Conservation (phyloP, 2,888 invertebrate species). For the Cataglyphis albicans region DNA sequence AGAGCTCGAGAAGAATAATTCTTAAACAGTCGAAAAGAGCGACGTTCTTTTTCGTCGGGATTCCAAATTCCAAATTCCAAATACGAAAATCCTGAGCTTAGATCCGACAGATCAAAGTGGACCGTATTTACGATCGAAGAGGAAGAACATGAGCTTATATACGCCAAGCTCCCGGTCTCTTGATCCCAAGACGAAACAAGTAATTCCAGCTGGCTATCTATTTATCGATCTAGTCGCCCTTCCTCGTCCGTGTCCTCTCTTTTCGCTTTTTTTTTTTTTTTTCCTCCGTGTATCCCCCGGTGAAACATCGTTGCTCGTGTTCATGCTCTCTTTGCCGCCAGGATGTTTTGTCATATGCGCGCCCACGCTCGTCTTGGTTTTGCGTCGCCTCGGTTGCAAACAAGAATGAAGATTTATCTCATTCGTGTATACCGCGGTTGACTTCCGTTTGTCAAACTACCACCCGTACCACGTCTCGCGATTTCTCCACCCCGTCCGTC, state of each 20-base stretch:
- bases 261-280: slow-evolving; percentile 42
- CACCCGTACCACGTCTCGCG: not conserved
- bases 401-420: slow-evolving; percentile 53
- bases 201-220: slow-evolving; percentile 50
- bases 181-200: slow-evolving; percentile 53
- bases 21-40: not conserved
- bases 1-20: not conserved
- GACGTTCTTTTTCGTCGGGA: not conserved
- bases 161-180: slow-evolving; percentile 34
- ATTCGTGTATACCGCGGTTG: slow-evolving; percentile 38
- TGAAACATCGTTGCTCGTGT: slow-evolving; percentile 49
- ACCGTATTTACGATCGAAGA: slow-evolving; percentile 45
- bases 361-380: slow-evolving; percentile 45
- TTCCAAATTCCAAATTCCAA: slow-evolving; percentile 20
- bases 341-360: slow-evolving; percentile 48
- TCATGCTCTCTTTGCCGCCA: slow-evolving; percentile 40
- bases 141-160: slow-evolving; percentile 41
- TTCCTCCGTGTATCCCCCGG: slow-evolving; percentile 26
- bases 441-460: slow-evolving; percentile 54
- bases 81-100: slow-evolving; percentile 43
- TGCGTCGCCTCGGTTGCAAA: slow-evolving; percentile 38
- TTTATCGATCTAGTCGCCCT: slow-evolving; percentile 45
- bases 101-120: slow-evolving; percentile 48
- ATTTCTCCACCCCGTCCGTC: slow-evolving; percentile 27
- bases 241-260: not conserved